A percentile compares a stretch with the other conserved stretches of the same genome.
These are phyloP conservation scores for Embiotoca jacksoni DNA, from an alignment of 2,113 vertebrate genomes.

Conservation along the genomic window DNA sequence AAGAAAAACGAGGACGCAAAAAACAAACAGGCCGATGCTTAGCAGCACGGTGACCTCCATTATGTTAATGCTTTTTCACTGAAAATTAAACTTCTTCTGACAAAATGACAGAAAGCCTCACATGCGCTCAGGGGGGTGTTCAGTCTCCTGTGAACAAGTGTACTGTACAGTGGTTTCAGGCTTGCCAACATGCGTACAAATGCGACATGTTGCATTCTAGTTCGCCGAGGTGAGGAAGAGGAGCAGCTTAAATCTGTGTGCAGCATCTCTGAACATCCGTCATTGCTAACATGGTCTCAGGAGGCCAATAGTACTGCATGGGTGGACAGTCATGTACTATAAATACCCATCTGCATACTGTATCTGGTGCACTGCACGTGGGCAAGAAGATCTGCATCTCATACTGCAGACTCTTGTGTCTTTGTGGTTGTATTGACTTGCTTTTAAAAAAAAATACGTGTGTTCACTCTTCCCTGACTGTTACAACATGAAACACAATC, in stretches of 20 bases:
- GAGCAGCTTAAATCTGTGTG: conserved; percentile 43
- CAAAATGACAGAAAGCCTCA: conserved; percentile 73
- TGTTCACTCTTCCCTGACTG: conserved; percentile 26
- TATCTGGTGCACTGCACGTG: conserved; percentile 19
- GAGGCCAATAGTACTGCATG: conserved; percentile 46
- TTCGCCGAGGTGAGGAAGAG: conserved; percentile 37
- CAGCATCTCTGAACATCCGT: conserved; percentile 47
- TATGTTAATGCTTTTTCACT: conserved; percentile 57
- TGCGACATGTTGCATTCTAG: conserved; percentile 72
- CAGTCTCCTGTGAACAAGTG: conserved; percentile 54
- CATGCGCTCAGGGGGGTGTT: conserved; percentile 44
- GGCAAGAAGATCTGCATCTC: not conserved
- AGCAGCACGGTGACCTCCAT: conserved; percentile 44
- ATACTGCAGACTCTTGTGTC: conserved; percentile 27
- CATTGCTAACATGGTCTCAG: conserved; percentile 54
- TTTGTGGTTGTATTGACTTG: conserved; percentile 61
- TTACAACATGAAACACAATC: conserved; percentile 31
- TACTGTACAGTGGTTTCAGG: conserved; percentile 47
- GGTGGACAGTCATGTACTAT: conserved; percentile 45
- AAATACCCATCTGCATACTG: conserved; percentile 50
- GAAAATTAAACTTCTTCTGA: conserved; percentile 67
- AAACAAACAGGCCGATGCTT: conserved; percentile 34
- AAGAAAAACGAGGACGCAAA: too few relatives aligned
- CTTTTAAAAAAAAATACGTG: conserved; percentile 44
- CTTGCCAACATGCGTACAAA: conserved; percentile 49